A percentile compares a stretch with the other conserved stretches of the same genome.
Conservation (phyloP, 2,888 invertebrate genomes). For the Lycia hirtaria region DNA sequence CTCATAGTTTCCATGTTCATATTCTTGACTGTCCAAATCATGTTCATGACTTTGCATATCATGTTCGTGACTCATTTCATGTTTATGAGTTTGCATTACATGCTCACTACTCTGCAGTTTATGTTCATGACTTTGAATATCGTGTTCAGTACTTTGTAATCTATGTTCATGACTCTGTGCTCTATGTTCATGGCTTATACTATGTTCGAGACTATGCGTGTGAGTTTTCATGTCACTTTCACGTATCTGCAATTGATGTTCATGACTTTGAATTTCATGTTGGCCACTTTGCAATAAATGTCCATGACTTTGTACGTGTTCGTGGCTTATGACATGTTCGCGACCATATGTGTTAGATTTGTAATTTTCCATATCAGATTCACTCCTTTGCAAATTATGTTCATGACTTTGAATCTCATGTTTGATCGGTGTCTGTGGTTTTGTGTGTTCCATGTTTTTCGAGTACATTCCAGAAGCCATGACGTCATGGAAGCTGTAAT, state of each 20-base stretch:
- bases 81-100: constrained; percentile 4
- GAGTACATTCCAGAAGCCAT: constrained; percentile 43
- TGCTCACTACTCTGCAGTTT: constrained; percentile 3
- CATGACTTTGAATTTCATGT: background rate
- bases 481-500: constrained; percentile 74
- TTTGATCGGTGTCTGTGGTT: background rate
- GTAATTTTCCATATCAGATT: constrained; percentile 20
- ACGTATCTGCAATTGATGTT: background rate
- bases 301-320: background rate
- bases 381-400: constrained; percentile 13
- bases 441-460: constrained; percentile 9
- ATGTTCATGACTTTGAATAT: background rate
- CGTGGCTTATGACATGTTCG: background rate
- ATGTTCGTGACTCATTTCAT: background rate
- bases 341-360: background rate
- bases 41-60: constrained; percentile 6
- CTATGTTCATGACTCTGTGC: background rate
- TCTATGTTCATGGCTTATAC: background rate
- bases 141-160: constrained; percentile 1
- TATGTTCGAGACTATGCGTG: too few relatives aligned
- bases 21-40: constrained; percentile 53
- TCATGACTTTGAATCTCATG: constrained; percentile 1
- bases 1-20: constrained; percentile 69
- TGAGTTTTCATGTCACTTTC: background rate
- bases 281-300: background rate